phyloP scores from a whole-genome alignment of 37 sponge, comb jelly and placozoan species.

The Hexactinellida sp. region DNA sequence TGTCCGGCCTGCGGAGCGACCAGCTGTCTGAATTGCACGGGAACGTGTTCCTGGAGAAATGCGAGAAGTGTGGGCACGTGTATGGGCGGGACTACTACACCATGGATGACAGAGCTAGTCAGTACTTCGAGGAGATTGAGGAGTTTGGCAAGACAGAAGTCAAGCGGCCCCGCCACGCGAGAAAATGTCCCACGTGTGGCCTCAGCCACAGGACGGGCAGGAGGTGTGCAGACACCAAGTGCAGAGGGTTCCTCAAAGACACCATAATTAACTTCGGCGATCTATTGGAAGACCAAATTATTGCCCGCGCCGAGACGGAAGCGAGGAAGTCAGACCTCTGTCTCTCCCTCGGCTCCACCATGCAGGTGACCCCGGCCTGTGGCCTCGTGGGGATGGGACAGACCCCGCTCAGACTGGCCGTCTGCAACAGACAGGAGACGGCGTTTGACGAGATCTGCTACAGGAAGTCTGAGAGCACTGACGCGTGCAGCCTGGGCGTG shows the following conservation, averaged over 20 bases:
- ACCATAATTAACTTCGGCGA: constrained; percentile 71
- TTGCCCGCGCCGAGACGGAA: constrained; percentile 28
- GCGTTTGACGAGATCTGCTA: constrained; percentile 35
- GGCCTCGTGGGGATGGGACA: constrained; percentile 37
- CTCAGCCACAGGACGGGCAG: constrained; percentile 50
- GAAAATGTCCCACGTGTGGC: constrained; percentile 37
- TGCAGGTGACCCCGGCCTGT: constrained; percentile 61
- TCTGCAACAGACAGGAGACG: constrained; percentile 58
- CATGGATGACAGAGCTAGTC: constrained; percentile 51
- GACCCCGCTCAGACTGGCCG: constrained; percentile 30
- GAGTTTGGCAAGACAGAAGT: constrained; percentile 33
- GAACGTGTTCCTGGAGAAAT: constrained; percentile 54
- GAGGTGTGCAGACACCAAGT: constrained; percentile 31
- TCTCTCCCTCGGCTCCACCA: constrained; percentile 51
- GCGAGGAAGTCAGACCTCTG: constrained; percentile 33
- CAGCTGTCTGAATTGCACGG: constrained; percentile 60
- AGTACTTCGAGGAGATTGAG: constrained; percentile 52
- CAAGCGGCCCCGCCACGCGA: constrained; percentile 32
- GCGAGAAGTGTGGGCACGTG: constrained; percentile 43
- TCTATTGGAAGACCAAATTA: constrained; percentile 31
- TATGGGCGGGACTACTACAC: constrained; percentile 48
- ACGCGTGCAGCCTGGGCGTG: constrained; percentile 1
- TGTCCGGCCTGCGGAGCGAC: constrained; percentile 38
- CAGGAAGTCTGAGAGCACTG: neutral
- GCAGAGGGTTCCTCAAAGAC: constrained; percentile 43